Percentiles rank a stretch among this genome's conserved stretches.
Conservation (phyloP, 2,113 vertebrate genomes). For the Phaethon lepturus region DNA sequence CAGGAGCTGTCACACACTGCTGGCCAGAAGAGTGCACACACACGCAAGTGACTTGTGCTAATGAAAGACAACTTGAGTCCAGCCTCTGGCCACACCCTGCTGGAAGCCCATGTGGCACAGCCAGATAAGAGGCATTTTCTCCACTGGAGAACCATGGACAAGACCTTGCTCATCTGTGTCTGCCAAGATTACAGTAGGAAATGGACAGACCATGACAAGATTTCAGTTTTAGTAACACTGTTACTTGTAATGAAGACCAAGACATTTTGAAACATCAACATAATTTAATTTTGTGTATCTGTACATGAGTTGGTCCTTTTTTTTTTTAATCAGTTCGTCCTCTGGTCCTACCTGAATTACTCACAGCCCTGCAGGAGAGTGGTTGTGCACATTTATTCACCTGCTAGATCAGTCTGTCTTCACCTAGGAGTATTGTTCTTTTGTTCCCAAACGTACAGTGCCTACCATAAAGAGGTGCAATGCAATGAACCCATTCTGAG, state of each 20-base stretch:
- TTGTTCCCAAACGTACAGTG: not conserved
- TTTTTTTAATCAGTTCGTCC: not conserved
- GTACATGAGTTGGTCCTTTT: not conserved
- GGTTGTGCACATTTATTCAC: not conserved
- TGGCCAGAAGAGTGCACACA: not conserved
- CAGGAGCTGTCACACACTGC: not conserved
- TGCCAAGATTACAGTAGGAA: not conserved
- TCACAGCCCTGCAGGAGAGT: not conserved
- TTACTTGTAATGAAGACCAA: not conserved
- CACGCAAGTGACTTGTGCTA: not conserved
- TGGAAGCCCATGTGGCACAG: not conserved
- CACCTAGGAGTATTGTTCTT: not conserved
- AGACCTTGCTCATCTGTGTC: not conserved
- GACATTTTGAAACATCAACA: not conserved
- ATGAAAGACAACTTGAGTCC: not conserved
- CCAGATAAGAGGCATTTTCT: conserved; percentile 8
- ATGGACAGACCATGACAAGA: not conserved
- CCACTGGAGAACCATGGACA: fast-evolving
- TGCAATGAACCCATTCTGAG: not conserved
- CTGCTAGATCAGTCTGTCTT: not conserved
- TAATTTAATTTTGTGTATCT: not conserved
- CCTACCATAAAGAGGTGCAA: not conserved
- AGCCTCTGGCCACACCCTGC: not conserved
- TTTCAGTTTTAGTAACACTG: not conserved
- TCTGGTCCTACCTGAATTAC: not conserved